Percentiles rank a stretch among this genome's conserved stretches.
Evolutionary conservation across 2,888 invertebrate species (phyloP).

Genomic region (Trissolcus japonicus): DNA sequence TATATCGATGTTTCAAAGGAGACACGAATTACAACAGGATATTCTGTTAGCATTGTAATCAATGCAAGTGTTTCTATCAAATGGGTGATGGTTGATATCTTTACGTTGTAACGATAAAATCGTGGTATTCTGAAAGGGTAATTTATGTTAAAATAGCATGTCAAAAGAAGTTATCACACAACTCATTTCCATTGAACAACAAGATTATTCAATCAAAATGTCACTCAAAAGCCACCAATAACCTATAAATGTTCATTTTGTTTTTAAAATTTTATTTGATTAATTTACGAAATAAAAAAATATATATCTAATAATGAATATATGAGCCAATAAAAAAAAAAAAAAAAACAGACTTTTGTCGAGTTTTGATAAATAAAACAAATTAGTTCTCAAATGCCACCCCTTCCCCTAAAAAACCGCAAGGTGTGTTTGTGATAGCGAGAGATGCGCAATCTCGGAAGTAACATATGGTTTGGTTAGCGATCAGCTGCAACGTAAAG

Average conservation of each 20-base stretch:
- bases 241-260: too few relatives aligned
- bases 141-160: conserved; percentile 5
- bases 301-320: too few relatives aligned
- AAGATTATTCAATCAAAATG: not conserved
- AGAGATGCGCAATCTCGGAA: conserved; percentile 25
- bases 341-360: too few relatives aligned
- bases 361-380: too few relatives aligned
- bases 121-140: not conserved
- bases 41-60: too few relatives aligned
- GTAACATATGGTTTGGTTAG: conserved; percentile 38
- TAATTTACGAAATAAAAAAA: too few relatives aligned
- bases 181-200: not conserved
- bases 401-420: not conserved
- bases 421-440: not conserved
- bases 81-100: not conserved
- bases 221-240: not conserved
- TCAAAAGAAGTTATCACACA: not conserved
- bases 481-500: conserved; percentile 35
- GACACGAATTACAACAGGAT: not conserved
- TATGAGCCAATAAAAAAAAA: too few relatives aligned
- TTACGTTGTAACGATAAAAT: not conserved
- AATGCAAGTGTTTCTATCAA: too few relatives aligned
- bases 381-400: too few relatives aligned
- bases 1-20: too few relatives aligned
- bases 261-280: too few relatives aligned